Percentiles rank a stretch among this genome's conserved stretches.
phyloP scores from a whole-genome alignment of 2,888 invertebrate genomes.

The Apotomis capreana region DNA sequence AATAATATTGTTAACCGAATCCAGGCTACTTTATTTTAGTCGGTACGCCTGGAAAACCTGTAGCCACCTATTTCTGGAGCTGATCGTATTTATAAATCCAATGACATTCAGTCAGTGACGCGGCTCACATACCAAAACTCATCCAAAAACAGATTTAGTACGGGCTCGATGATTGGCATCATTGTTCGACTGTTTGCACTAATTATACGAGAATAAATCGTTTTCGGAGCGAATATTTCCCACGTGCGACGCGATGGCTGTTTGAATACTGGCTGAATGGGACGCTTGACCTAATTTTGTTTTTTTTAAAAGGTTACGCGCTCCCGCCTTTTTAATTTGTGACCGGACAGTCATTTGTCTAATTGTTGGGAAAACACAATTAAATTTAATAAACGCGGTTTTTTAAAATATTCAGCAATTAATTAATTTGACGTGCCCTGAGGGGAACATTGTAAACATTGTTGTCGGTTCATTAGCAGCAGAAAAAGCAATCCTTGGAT shows the following conservation, averaged over 20 bases:
- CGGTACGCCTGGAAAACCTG: constrained; percentile 84
- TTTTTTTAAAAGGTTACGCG: constrained; percentile 53
- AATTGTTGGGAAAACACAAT: constrained; percentile 37
- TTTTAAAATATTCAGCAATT: constrained; percentile 18
- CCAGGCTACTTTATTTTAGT: constrained; percentile 84
- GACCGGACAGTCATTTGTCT: constrained; percentile 29
- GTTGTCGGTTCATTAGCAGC: constrained; percentile 26
- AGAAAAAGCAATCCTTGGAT: constrained; percentile 33
- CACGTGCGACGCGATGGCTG: constrained; percentile 41
- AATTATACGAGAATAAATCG: constrained; percentile 55
- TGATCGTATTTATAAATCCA: constrained; percentile 84
- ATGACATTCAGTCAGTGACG: constrained; percentile 82
- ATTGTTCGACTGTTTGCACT: constrained; percentile 71
- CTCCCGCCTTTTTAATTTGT: constrained; percentile 48
- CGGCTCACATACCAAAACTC: constrained; percentile 81
- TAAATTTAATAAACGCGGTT: constrained; percentile 24
- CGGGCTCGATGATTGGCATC: constrained; percentile 76
- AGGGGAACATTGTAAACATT: constrained; percentile 32
- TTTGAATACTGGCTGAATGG: constrained; percentile 56
- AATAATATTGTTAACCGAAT: constrained; percentile 83
- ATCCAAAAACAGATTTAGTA: constrained; percentile 83
- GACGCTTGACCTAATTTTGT: constrained; percentile 59
- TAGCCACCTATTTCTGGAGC: constrained; percentile 84
- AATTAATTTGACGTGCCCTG: constrained; percentile 23
- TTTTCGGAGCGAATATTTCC: constrained; percentile 41